Evolutionary conservation across 1,140 invertebrate genomes (phyloP), one percentile per base, ranked within the genome.

Genomic region (Drosophila auraria): DNA sequence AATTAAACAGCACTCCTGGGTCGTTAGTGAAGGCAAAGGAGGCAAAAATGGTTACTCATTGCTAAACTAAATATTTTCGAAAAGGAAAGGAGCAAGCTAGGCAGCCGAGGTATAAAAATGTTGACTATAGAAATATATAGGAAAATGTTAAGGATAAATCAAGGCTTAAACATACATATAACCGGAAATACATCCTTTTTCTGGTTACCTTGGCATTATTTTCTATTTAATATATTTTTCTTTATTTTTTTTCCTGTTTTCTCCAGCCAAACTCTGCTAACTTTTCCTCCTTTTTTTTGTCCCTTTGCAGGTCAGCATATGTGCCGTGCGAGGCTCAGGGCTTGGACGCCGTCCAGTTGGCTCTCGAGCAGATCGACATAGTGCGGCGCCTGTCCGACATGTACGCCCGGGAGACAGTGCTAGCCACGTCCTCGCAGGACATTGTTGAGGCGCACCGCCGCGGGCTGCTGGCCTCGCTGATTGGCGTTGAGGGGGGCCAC

Each of bases 331-430:
- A 95, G 65, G 95, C 96, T 5, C 96, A 97, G 87, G 95, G 96
- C 93, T 94, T 96, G 91, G 97, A 98, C 91, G 97, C 97, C 12
- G 97, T 98, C 73, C 96, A 97, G 91, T 93, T 97, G 81, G 96
- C 97, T 23, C 93, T 98, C 60, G 97, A 98, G 92, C 97, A 98
- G 93, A 96, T 98, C 83, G 97, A 98, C 93, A 95, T 97, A 70
- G 97, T 98, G 87, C 96, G 97, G 84, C 95, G 97, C 82, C 95
- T 98, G 79, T 95, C 98, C 47, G 96, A 96, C 79, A 95, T 96
- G 93, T 96, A 97, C 93, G 94, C 95, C 9, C 94, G 95, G 69
- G 95, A 96, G 87, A 95, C 97, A 69, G 94, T 95, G 44, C 93
- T 97, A 74, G 96, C 96, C 38, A 95, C 95, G 2, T 96, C 95